Conservation (phyloP, 1,140 invertebrate genomes). For the Batillaria attramentaria region DNA sequence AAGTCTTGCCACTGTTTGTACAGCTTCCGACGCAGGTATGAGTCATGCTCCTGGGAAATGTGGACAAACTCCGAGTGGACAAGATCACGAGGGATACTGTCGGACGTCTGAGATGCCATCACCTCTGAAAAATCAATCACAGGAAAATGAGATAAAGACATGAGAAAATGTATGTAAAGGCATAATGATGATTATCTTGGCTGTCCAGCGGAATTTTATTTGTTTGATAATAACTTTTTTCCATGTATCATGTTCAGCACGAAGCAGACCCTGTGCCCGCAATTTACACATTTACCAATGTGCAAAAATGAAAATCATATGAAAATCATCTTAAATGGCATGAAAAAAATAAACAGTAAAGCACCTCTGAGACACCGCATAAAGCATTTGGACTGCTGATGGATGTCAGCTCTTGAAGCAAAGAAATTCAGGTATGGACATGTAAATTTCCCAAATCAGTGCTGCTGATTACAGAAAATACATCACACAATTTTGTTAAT, state of each 20-base stretch:
- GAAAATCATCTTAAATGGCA: too few relatives aligned
- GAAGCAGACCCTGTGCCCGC: too few relatives aligned
- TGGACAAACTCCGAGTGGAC: constrained; percentile 31
- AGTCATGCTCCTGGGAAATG: constrained; percentile 30
- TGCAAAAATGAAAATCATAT: too few relatives aligned
- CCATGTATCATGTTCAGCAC: not conserved
- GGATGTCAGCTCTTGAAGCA: too few relatives aligned
- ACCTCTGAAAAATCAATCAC: not conserved
- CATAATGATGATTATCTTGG: not conserved
- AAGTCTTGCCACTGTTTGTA: constrained; percentile 36
- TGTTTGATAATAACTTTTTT: not conserved
- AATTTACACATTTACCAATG: too few relatives aligned
- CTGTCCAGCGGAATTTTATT: not conserved
- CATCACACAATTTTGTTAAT: too few relatives aligned
- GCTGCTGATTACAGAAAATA: too few relatives aligned
- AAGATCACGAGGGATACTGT: not conserved
- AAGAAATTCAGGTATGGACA: too few relatives aligned
- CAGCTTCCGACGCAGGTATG: constrained; percentile 33
- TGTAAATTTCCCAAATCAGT: too few relatives aligned
- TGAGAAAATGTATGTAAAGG: not conserved
- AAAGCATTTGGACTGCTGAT: too few relatives aligned
- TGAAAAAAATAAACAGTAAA: too few relatives aligned
- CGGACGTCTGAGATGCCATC: not conserved
- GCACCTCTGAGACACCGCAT: too few relatives aligned
- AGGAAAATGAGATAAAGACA: not conserved